Percentiles rank a stretch among this genome's conserved stretches.
Evolutionary conservation across 2,113 vertebrate species (phyloP).

Genomic region (Podilymbus podiceps): DNA sequence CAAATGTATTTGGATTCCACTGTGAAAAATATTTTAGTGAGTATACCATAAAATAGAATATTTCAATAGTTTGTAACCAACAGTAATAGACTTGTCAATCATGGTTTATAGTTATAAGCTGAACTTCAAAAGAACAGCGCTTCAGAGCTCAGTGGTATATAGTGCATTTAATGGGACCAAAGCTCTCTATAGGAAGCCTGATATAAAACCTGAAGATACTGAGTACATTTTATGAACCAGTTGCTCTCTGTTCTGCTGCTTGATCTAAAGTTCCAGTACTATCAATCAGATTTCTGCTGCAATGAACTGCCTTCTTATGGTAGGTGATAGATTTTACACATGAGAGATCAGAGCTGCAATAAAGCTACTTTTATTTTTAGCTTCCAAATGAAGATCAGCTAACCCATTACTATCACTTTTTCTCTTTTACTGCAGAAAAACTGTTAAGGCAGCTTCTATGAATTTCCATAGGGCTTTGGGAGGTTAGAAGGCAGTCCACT

Average conservation of each 20-base stretch:
- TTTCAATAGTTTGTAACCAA: slow-evolving; percentile 67
- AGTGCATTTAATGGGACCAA: slow-evolving; percentile 56
- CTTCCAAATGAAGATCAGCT: slow-evolving; percentile 62
- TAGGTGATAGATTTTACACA: slow-evolving; percentile 66
- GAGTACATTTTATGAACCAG: slow-evolving; percentile 67
- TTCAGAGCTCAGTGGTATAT: slow-evolving; percentile 57
- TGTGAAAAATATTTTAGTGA: slow-evolving; percentile 56
- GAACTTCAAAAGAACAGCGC: slow-evolving; percentile 55
- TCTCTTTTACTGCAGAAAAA: slow-evolving; percentile 53
- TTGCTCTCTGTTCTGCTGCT: slow-evolving; percentile 59
- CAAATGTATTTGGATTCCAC: slow-evolving; percentile 30
- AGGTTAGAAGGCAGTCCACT: slow-evolving; percentile 48
- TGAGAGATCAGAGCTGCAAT: slow-evolving; percentile 63
- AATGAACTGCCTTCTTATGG: slow-evolving; percentile 57
- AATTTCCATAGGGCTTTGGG: slow-evolving; percentile 50
- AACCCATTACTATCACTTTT: slow-evolving; percentile 52
- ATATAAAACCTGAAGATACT: slow-evolving; percentile 54
- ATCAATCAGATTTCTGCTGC: slow-evolving; percentile 61
- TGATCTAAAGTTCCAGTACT: slow-evolving; percentile 58
- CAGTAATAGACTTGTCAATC: slow-evolving; percentile 66
- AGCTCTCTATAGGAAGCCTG: slow-evolving; percentile 54
- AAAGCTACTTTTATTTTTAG: slow-evolving; percentile 70
- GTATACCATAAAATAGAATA: slow-evolving; percentile 45
- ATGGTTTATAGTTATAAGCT: slow-evolving; percentile 63
- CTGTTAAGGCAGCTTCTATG: slow-evolving; percentile 59